Percentiles rank a stretch among this genome's conserved stretches.
These are phyloP conservation scores for Leptarthrus brevirostris DNA, from an alignment of 2,888 invertebrate species.

Conservation along the genomic window DNA sequence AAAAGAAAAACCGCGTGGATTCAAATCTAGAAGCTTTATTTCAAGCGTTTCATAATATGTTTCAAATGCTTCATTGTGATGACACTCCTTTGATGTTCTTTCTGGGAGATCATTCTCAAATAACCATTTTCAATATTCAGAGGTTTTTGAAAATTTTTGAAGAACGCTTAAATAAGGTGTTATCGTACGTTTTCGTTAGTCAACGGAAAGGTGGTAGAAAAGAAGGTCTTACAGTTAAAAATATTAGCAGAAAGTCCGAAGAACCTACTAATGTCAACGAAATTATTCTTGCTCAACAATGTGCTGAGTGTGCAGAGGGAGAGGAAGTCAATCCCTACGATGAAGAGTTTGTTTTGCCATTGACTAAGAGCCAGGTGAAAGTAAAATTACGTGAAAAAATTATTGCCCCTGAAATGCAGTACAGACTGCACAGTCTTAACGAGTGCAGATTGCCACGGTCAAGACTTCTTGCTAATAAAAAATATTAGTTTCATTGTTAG, in stretches of 20 bases:
- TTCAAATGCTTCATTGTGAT: slow-evolving; percentile 69
- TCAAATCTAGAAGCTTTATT: slow-evolving; percentile 57
- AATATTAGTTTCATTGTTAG: slow-evolving; percentile 52
- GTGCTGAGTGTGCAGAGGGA: slow-evolving; percentile 66
- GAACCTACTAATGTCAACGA: slow-evolving; percentile 69
- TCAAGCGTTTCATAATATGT: slow-evolving; percentile 60
- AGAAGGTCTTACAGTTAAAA: slow-evolving; percentile 62
- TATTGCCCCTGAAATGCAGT: slow-evolving; percentile 65
- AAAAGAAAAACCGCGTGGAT: slow-evolving; percentile 57
- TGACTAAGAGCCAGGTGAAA: slow-evolving; percentile 55
- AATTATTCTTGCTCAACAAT: slow-evolving; percentile 65
- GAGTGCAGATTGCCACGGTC: slow-evolving; percentile 65
- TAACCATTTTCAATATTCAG: slow-evolving; percentile 71
- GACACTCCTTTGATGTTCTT: slow-evolving; percentile 68
- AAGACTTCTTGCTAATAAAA: slow-evolving; percentile 62
- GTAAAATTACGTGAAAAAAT: slow-evolving; percentile 63
- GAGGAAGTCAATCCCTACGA: slow-evolving; percentile 65
- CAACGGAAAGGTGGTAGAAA: slow-evolving; percentile 58
- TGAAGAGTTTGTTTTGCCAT: slow-evolving; percentile 59
- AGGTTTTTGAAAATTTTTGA: slow-evolving; percentile 70
- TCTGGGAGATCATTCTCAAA: slow-evolving; percentile 70
- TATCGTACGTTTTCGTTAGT: slow-evolving; percentile 68
- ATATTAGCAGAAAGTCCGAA: slow-evolving; percentile 61
- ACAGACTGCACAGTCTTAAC: slow-evolving; percentile 65
- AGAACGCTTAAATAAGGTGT: slow-evolving; percentile 69